These are phyloP conservation scores for Scolopax rusticola DNA, from an alignment of 2,797 vertebrate genomes.

Conservation along the genomic window DNA sequence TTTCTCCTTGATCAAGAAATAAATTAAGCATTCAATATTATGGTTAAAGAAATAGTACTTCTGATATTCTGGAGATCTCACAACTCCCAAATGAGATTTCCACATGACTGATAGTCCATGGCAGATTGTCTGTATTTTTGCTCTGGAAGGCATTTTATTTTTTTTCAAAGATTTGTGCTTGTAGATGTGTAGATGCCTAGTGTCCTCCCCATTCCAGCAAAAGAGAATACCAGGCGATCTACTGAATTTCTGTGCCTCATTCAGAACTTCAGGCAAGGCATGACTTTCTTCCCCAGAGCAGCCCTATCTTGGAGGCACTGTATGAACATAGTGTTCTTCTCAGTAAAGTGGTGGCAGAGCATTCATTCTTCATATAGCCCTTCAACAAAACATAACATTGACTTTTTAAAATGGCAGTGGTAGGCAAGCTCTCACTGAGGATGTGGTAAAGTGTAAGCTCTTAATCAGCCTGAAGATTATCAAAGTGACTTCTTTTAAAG, in stretches of 20 bases:
- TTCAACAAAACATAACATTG: neutral
- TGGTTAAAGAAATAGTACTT: neutral
- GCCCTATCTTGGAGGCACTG: neutral
- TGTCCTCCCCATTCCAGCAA: neutral
- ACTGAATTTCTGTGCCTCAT: neutral
- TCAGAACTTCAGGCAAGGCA: neutral
- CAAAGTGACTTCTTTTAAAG: neutral
- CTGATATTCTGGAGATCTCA: neutral
- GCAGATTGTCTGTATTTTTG: neutral
- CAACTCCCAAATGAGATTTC: neutral
- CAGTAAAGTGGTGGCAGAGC: neutral
- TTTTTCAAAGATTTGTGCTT: neutral
- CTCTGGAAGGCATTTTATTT: neutral
- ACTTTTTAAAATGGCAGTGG: neutral
- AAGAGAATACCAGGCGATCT: neutral
- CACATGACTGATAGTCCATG: neutral
- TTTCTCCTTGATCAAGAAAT: neutral
- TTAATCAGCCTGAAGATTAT: neutral
- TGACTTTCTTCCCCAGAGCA: neutral
- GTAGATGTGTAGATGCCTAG: neutral
- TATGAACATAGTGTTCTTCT: neutral
- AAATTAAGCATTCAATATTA: neutral
- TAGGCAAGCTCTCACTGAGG: neutral
- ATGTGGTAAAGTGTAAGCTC: neutral
- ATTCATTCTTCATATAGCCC: neutral